Evolutionary conservation across 2,888 invertebrate species (phyloP), one percentile per base, ranked within the genome.

Genomic region (Imbricaverruca yamaguchii): DNA sequence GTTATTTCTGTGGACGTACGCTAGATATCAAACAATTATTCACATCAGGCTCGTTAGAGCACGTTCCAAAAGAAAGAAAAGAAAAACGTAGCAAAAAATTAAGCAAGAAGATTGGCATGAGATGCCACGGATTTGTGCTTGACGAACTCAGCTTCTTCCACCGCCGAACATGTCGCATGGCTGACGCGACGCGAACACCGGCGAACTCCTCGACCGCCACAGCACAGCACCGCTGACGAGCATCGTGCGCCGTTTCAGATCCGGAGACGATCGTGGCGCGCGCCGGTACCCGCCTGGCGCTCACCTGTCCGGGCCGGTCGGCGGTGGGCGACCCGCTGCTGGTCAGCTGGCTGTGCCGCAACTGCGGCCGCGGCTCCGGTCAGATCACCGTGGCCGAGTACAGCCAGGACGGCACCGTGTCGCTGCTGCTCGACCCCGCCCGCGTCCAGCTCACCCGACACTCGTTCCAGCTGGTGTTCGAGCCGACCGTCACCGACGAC

Each of bases 351-450:
- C 21, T 55, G 21, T 74, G 74, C 55, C 9, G 53, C 9, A 21
- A 74, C 53, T 74, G 74, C 55, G 74, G 74, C 74, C 74, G 74
- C 9, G 74, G 74, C 55, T 10, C 74, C 10, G 74, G 74, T 10
- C 74, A 21, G 74, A 12, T 55, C 39, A 53, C 74, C 9, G 53
- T 74, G 21, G 74, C 74, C 18, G 74, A 74, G 74, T 74, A 74
- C 74, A 74, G 74, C 55, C 74, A 74, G 74, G 74, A 74, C 74
- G 74, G 74, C 55, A 74, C 74, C 74, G 74, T 74, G 21, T 74
- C 74, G 9, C 74, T 74, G 53, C 74, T 74, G 55, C 10, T 74
- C 21, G 74, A 74, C 74, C 74, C 74, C 18, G 9, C 13, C 53
- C 53, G 74, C 9, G 18, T 74, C 8, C 74, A 74, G 74, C 74